Evolutionary conservation across 2,797 vertebrate genomes (phyloP).

Genomic region (Astyanax mexicanus): DNA sequence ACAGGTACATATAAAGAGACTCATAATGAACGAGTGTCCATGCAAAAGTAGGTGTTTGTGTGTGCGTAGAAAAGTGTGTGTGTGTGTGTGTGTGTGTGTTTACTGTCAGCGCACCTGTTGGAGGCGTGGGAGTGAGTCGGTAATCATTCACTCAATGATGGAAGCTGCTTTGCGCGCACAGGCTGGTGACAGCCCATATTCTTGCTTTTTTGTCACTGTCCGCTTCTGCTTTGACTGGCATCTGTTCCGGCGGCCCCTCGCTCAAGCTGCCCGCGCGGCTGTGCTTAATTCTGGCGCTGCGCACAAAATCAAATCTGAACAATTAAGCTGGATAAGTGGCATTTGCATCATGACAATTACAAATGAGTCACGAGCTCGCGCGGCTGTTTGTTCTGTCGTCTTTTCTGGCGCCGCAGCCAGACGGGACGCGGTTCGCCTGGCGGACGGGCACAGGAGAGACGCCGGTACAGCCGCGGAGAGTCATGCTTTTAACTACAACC

Average conservation of each 20-base stretch:
- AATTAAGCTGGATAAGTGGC: conserved; percentile 25
- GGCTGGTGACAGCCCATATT: conserved; percentile 23
- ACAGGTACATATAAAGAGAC: conserved; percentile 26
- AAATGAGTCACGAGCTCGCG: conserved; percentile 4
- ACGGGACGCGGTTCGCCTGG: conserved; percentile 3
- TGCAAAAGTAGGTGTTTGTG: not conserved
- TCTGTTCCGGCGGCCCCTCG: conserved; percentile 22
- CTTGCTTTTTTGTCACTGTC: conserved; percentile 21
- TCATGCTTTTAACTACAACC: conserved; percentile 27
- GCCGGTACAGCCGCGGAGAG: conserved; percentile 4
- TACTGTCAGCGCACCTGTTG: conserved; percentile 40
- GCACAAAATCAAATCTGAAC: conserved; percentile 13
- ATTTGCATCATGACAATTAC: not conserved
- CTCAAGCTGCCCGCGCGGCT: conserved; percentile 8
- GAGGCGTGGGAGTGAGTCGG: conserved; percentile 39
- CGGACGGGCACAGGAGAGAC: conserved; percentile 24
- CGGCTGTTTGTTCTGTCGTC: conserved; percentile 28
- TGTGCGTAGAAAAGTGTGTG: not conserved
- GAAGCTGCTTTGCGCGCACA: conserved; percentile 19
- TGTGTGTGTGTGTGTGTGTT: not conserved
- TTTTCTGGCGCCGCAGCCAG: not conserved
- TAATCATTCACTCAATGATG: conserved; percentile 49
- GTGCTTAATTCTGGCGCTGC: conserved; percentile 20
- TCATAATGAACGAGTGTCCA: conserved; percentile 18
- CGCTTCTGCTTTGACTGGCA: conserved; percentile 33